A percentile compares a stretch with the other conserved stretches of the same genome.
Conservation (phyloP, 1,140 invertebrate genomes). For the Pissodes strobi region DNA sequence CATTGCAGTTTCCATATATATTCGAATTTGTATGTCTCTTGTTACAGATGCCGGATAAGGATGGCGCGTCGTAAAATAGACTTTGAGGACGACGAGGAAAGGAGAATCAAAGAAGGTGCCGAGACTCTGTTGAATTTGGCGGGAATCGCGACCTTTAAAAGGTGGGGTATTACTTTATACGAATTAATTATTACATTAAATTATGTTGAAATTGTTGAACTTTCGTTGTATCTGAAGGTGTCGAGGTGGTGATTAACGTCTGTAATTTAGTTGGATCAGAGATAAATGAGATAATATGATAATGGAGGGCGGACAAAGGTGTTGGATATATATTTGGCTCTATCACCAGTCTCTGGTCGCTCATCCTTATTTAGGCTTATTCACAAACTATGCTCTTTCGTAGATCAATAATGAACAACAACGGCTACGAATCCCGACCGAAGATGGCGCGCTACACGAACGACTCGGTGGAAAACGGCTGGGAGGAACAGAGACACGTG, state of each 20-base stretch:
- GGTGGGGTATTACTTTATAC: conserved; percentile 12
- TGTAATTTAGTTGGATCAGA: too few relatives aligned
- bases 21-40: not conserved
- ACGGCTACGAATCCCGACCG: conserved; percentile 7
- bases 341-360: too few relatives aligned
- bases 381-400: too few relatives aligned
- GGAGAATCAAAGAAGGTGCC: conserved; percentile 77
- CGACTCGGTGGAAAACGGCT: conserved; percentile 14
- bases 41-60: conserved; percentile 41
- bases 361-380: too few relatives aligned
- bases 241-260: too few relatives aligned
- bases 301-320: too few relatives aligned
- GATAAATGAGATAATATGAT: too few relatives aligned
- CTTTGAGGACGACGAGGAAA: conserved; percentile 70
- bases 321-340: too few relatives aligned
- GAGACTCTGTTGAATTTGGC: conserved; percentile 78
- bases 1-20: too few relatives aligned
- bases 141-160: conserved; percentile 55
- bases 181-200: not conserved
- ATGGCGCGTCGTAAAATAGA: conserved; percentile 48
- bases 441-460: conserved; percentile 15
- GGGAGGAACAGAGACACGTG: conserved; percentile 38
- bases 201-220: conserved; percentile 16
- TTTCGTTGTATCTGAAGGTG: too few relatives aligned
- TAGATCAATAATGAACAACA: conserved; percentile 32